These are phyloP conservation scores for Dendrolimus punctatus DNA, from an alignment of 1,140 invertebrate genomes.

Conservation along the genomic window DNA sequence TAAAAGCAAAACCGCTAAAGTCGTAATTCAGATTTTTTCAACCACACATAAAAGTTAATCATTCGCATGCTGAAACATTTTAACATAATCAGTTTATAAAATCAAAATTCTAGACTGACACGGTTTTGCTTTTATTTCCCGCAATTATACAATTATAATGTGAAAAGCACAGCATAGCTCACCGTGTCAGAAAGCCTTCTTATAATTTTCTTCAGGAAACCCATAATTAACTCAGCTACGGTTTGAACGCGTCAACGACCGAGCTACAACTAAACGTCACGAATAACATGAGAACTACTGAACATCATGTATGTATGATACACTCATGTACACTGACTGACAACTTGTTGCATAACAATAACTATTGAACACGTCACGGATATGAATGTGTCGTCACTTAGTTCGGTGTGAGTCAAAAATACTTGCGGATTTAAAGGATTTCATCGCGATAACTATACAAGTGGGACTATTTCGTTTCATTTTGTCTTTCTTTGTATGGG, in stretches of 20 bases:
- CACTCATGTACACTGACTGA: conserved; percentile 14
- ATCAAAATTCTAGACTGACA: too few relatives aligned
- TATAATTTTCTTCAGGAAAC: conserved; percentile 36
- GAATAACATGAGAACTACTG: background rate
- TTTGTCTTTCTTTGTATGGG: too few relatives aligned
- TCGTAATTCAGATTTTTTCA: too few relatives aligned
- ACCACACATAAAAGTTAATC: too few relatives aligned
- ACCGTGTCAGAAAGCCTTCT: conserved; percentile 36
- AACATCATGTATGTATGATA: conserved; percentile 1
- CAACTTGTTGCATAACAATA: conserved; percentile 22
- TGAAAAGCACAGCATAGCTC: conserved; percentile 17
- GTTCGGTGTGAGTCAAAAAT: too few relatives aligned
- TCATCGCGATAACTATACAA: too few relatives aligned
- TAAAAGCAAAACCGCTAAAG: too few relatives aligned
- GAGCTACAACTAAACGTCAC: background rate
- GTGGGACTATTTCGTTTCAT: too few relatives aligned
- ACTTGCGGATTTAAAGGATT: background rate
- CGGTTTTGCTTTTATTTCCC: too few relatives aligned
- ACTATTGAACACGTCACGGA: conserved; percentile 25
- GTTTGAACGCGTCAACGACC: background rate
- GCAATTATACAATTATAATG: too few relatives aligned
- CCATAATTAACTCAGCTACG: conserved; percentile 6
- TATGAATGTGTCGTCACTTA: conserved; percentile 16
- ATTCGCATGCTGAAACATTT: too few relatives aligned
- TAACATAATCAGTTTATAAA: too few relatives aligned